Evolutionary conservation across 1,140 invertebrate genomes (phyloP).

Genomic region (Diplogasteroides magnus): DNA sequence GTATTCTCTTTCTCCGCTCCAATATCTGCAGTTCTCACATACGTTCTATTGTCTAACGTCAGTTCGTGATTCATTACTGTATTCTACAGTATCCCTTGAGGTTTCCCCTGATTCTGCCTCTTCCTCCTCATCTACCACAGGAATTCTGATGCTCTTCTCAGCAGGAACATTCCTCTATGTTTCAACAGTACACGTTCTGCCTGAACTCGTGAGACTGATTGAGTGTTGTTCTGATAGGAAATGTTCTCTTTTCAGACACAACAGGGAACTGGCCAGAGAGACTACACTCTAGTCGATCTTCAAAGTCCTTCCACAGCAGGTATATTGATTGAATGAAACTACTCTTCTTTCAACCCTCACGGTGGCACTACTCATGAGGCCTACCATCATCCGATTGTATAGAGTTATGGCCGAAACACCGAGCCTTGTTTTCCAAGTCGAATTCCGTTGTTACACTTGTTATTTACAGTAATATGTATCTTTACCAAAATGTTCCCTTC

Average conservation of each 20-base stretch:
- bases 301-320: background rate
- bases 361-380: no score
- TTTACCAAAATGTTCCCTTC: no score
- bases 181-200: slow-evolving; percentile 92
- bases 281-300: background rate
- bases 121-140: slow-evolving; percentile 81
- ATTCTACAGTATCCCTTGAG: no score
- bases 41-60: slow-evolving; percentile 62
- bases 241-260: background rate
- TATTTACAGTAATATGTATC: no score
- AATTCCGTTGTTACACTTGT: no score
- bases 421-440: no score
- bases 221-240: background rate
- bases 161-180: slow-evolving; percentile 98
- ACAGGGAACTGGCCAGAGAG: background rate
- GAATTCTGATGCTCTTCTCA: slow-evolving; percentile 94
- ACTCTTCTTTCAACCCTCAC: no score
- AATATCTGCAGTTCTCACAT: slow-evolving; percentile 80
- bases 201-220: slow-evolving; percentile 68
- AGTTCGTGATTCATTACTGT: slow-evolving; percentile 9
- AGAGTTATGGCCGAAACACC: no score
- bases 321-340: no score
- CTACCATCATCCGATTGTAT: no score
- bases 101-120: slow-evolving; percentile 61
- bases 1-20: slow-evolving; percentile 90